Base-by-base conservation (phyloP, 1,140 invertebrate species). In the Carposina sasakii region DNA sequence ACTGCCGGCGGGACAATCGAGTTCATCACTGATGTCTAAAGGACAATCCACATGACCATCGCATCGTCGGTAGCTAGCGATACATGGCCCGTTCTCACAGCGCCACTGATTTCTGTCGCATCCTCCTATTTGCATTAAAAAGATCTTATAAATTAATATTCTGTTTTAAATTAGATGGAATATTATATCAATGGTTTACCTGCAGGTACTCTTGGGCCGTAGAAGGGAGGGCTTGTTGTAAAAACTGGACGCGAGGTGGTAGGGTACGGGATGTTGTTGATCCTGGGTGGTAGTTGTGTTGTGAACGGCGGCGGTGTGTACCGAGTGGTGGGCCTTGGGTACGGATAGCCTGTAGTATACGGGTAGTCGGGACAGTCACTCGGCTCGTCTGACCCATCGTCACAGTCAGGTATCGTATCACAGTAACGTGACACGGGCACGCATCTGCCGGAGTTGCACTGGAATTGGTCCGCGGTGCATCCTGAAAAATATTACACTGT, bases 311-410 rank as follows among this genome's bases (percentile, higher is more conserved):
- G n/a, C n/a, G n/a, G n/a, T n/a, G n/a, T n/a, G n/a, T n/a, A n/a
- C 36, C 30, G 16, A 4, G 51, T 39, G 19, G 45, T 22, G 12
- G 37, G 23, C 12, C 33, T 37, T 40, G 50, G 12, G 42, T 45
- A 41, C 13, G 16, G 26, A 10, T 21, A 21, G 3, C 6, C 6
- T 9, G 33, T n/a, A 12, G 36, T 21, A 2, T 17, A 21, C 2
- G 33, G 12, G 17, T 26, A 51, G 50, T 59, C 49, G 8, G 67
- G 48, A 20, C 57, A 42, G 40, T 59, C 31, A 34, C 53, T 57
- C 22, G 52, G 45, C 81, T 96, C 94, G 78, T 96, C 95, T 36
- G 92, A 92, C 19, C 86, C 86, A 70, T 96, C 94, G 1, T 67
- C 66, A 67, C 94, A 96, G 48, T 94, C 89, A 9, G 51, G 49